phyloP scores from a whole-genome alignment of 2,888 invertebrate genomes.

The Synergus japonicus region DNA sequence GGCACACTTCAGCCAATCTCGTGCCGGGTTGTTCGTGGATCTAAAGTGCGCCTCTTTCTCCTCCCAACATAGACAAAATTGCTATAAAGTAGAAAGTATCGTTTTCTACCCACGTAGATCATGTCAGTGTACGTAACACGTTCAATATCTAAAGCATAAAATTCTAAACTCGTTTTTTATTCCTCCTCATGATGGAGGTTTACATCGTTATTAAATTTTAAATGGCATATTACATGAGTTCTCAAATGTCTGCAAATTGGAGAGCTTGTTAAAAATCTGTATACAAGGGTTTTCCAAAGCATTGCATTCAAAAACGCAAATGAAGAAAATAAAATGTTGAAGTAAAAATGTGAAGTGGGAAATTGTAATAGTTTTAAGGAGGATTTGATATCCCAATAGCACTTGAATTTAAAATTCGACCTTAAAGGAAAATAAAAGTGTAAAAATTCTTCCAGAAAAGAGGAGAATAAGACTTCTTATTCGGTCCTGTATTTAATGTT shows the following conservation, averaged over 20 bases:
- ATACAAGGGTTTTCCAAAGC: too few relatives aligned
- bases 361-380: too few relatives aligned
- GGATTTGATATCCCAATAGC: not conserved
- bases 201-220: not conserved
- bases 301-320: too few relatives aligned
- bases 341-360: too few relatives aligned
- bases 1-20: constrained; percentile 20
- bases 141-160: not conserved
- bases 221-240: not conserved
- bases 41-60: constrained; percentile 10
- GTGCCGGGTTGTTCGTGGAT: constrained; percentile 11
- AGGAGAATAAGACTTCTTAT: constrained; percentile 1
- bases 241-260: not conserved
- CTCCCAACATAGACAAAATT: constrained; percentile 25
- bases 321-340: too few relatives aligned
- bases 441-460: not conserved
- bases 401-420: not conserved
- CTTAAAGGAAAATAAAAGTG: not conserved
- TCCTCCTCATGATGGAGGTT: not conserved
- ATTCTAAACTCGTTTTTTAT: not conserved
- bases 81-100: constrained; percentile 24
- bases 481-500: constrained; percentile 25
- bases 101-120: not conserved
- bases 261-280: not conserved
- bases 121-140: too few relatives aligned